Percentiles rank a stretch among this genome's conserved stretches.
These are phyloP conservation scores for Papilio glaucus DNA, from an alignment of 1,140 invertebrate genomes.

Conservation along the genomic window DNA sequence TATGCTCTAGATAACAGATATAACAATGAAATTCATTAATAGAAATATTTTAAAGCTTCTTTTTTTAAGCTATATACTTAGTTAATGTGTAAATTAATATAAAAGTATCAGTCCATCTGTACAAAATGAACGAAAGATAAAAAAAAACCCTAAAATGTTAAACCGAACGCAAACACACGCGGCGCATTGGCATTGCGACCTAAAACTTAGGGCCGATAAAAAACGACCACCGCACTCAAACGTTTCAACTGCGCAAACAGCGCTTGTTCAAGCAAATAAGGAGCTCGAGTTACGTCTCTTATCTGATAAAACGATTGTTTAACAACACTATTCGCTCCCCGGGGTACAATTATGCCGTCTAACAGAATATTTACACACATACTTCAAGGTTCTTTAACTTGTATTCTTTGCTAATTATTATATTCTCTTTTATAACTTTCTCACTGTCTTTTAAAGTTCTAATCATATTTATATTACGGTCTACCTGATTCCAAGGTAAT, in stretches of 20 bases:
- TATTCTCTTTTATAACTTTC: neutral
- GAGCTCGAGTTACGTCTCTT: neutral
- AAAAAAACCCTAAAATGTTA: neutral
- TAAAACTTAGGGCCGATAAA: slow-evolving; percentile 3
- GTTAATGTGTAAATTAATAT: too few relatives aligned
- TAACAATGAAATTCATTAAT: too few relatives aligned
- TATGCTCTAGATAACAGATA: too few relatives aligned
- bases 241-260: neutral
- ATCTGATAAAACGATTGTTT: neutral
- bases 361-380: neutral
- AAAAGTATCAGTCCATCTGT: neutral
- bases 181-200: slow-evolving; percentile 10
- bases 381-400: neutral
- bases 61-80: too few relatives aligned
- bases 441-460: too few relatives aligned
- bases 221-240: neutral
- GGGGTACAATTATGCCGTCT: neutral
- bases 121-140: neutral
- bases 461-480: too few relatives aligned
- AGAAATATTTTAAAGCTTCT: too few relatives aligned
- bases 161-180: neutral
- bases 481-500: too few relatives aligned
- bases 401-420: neutral
- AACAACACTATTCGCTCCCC: neutral
- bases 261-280: neutral